Evolutionary conservation across 1,140 invertebrate genomes (phyloP).

Genomic region (Anastrepha ludens): DNA sequence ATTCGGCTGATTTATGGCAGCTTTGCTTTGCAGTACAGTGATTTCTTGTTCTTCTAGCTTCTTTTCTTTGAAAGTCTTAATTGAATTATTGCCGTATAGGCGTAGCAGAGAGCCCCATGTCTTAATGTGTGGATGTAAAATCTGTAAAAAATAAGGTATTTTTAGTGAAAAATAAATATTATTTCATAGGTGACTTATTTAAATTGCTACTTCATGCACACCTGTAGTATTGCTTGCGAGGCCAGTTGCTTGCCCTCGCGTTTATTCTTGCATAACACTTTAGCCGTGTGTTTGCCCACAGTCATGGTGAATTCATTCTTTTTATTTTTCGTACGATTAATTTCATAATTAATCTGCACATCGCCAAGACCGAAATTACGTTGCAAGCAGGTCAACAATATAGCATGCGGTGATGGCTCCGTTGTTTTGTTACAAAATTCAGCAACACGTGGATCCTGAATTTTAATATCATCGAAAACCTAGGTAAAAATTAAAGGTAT

Average conservation of each 20-base stretch:
- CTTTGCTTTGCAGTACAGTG: slow-evolving; percentile 91
- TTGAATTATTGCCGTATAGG: slow-evolving; percentile 93
- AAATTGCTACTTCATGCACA: slow-evolving; percentile 59
- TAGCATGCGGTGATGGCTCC: slow-evolving; percentile 95
- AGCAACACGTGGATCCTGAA: slow-evolving; percentile 93
- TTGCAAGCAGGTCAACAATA: slow-evolving; percentile 93
- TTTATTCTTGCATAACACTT: slow-evolving; percentile 95
- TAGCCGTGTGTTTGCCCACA: slow-evolving; percentile 92
- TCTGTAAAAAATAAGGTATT: slow-evolving; percentile 72
- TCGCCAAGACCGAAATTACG: slow-evolving; percentile 94
- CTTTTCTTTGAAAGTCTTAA: slow-evolving; percentile 94
- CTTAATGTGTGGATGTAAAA: slow-evolving; percentile 92
- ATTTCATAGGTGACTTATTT: too few relatives aligned
- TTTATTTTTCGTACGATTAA: slow-evolving; percentile 92
- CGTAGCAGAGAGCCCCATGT: slow-evolving; percentile 96
- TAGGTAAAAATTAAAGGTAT: slow-evolving; percentile 72
- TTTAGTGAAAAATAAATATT: background rate
- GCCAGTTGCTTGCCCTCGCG: slow-evolving; percentile 97
- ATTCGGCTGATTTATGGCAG: slow-evolving; percentile 93
- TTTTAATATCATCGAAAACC: slow-evolving; percentile 95
- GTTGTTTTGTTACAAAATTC: slow-evolving; percentile 96
- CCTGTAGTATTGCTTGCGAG: slow-evolving; percentile 94
- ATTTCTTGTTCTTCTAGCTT: slow-evolving; percentile 96
- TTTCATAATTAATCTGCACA: slow-evolving; percentile 90
- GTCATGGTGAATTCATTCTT: slow-evolving; percentile 96